Percentiles rank a stretch among this genome's conserved stretches.
These are phyloP conservation scores for Eristalis pertinax DNA, from an alignment of 2,888 invertebrate species.

Conservation along the genomic window DNA sequence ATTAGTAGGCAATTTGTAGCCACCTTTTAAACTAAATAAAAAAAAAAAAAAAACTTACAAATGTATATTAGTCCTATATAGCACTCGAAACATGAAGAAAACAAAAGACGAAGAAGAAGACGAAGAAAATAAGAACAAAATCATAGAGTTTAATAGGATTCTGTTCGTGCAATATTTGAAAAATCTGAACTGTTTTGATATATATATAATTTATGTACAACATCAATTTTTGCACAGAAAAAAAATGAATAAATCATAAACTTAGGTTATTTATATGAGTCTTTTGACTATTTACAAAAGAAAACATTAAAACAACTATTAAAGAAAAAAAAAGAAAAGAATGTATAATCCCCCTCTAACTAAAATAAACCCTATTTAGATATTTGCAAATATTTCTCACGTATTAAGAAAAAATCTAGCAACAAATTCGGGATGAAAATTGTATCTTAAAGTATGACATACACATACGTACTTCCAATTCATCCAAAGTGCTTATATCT, in stretches of 20 bases:
- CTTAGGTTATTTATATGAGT: slow-evolving; percentile 69
- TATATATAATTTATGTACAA: slow-evolving; percentile 53
- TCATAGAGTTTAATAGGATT: slow-evolving; percentile 37
- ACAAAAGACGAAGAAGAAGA: not conserved
- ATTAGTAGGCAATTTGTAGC: slow-evolving; percentile 46
- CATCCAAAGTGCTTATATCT: slow-evolving; percentile 66
- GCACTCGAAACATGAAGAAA: slow-evolving; percentile 14
- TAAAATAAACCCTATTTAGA: slow-evolving; percentile 47
- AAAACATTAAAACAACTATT: slow-evolving; percentile 17
- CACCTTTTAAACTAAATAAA: slow-evolving; percentile 31
- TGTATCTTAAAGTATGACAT: slow-evolving; percentile 56
- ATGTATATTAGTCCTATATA: slow-evolving; percentile 37
- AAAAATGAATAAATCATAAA: slow-evolving; percentile 49
- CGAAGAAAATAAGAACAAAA: slow-evolving; percentile 19
- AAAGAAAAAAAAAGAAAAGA: not conserved
- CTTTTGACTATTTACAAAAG: slow-evolving; percentile 68
- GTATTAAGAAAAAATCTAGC: slow-evolving; percentile 41
- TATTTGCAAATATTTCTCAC: slow-evolving; percentile 65
- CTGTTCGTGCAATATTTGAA: slow-evolving; percentile 64
- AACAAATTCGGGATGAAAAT: slow-evolving; percentile 50
- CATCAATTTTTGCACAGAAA: slow-evolving; percentile 47
- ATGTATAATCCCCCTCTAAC: slow-evolving; percentile 33
- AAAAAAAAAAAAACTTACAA: slow-evolving; percentile 29
- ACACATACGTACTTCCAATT: slow-evolving; percentile 62
- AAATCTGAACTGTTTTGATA: slow-evolving; percentile 70